Evolutionary conservation across 2,797 vertebrate species (phyloP).

Genomic region (Astyanax mexicanus): DNA sequence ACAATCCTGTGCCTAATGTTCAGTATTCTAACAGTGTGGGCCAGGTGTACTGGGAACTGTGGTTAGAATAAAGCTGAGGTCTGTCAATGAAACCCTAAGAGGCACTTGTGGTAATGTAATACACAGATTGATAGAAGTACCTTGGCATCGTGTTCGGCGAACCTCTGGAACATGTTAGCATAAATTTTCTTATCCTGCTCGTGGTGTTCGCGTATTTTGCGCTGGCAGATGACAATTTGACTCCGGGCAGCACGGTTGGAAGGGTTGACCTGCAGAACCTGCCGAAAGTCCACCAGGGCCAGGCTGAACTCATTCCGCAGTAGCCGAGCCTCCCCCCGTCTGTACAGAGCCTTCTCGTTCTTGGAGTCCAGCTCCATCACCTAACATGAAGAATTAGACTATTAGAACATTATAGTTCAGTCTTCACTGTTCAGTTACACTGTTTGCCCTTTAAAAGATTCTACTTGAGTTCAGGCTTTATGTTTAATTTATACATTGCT

Average conservation of each 20-base stretch:
- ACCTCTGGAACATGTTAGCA: conserved; percentile 97
- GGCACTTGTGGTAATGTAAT: too few relatives aligned
- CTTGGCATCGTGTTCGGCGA: conserved; percentile 93
- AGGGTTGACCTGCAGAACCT: conserved; percentile 89
- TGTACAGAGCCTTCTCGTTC: conserved; percentile 94
- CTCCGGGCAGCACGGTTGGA: conserved; percentile 87
- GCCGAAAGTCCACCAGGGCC: conserved; percentile 89
- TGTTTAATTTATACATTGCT: too few relatives aligned
- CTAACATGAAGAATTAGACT: conserved; percentile 66
- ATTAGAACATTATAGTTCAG: not conserved
- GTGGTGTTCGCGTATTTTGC: conserved; percentile 90
- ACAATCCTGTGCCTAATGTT: too few relatives aligned
- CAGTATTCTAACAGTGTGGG: too few relatives aligned
- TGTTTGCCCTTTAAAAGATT: not conserved
- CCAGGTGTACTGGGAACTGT: too few relatives aligned
- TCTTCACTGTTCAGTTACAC: not conserved
- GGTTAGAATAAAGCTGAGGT: too few relatives aligned
- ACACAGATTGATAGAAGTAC: conserved; percentile 68
- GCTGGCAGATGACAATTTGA: conserved; percentile 89
- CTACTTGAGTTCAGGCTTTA: too few relatives aligned
- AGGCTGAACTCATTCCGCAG: conserved; percentile 90
- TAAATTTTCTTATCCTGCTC: conserved; percentile 92
- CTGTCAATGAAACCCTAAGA: too few relatives aligned
- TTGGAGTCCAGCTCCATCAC: conserved; percentile 87
- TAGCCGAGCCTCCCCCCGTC: conserved; percentile 89